A percentile compares a stretch with the other conserved stretches of the same genome.
Evolutionary conservation across 2,797 vertebrate species (phyloP).

Genomic region (Sarcophilus harrisii): DNA sequence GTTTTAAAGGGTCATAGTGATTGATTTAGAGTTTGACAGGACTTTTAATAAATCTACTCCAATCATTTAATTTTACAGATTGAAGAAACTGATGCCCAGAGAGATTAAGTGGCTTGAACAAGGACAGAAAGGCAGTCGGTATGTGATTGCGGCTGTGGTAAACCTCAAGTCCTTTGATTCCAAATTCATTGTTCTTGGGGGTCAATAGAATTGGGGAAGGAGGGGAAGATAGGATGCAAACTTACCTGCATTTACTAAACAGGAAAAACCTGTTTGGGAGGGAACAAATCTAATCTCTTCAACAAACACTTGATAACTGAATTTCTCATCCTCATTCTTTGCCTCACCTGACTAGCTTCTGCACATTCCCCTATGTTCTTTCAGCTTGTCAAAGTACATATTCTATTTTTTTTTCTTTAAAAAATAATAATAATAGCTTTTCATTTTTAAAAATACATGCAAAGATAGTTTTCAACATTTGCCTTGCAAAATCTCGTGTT

Average conservation of each 20-base stretch:
- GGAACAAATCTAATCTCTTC: conserved; percentile 39
- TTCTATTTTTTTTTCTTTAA: not conserved
- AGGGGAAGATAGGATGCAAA: not conserved
- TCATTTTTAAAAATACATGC: no score
- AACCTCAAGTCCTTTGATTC: not conserved
- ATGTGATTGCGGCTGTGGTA: not conserved
- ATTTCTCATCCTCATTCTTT: conserved; percentile 51
- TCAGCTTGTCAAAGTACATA: not conserved
- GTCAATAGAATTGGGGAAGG: not conserved
- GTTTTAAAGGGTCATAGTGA: not conserved
- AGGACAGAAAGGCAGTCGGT: not conserved
- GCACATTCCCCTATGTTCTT: not conserved
- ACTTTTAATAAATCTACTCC: not conserved
- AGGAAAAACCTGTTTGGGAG: conserved; percentile 44
- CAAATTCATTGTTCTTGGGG: not conserved
- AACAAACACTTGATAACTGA: conserved; percentile 34
- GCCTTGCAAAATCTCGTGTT: no score
- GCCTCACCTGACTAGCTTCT: conserved; percentile 3
- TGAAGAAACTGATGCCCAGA: not conserved
- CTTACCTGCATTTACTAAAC: conserved; percentile 25
- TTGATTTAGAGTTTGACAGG: not conserved
- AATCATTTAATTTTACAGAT: not conserved
- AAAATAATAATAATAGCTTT: no score
- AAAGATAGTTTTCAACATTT: no score
- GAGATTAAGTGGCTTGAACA: not conserved